Percentiles rank a stretch among this genome's conserved stretches.
Evolutionary conservation across 1,140 invertebrate species (phyloP).

Genomic region (Sipha flava): DNA sequence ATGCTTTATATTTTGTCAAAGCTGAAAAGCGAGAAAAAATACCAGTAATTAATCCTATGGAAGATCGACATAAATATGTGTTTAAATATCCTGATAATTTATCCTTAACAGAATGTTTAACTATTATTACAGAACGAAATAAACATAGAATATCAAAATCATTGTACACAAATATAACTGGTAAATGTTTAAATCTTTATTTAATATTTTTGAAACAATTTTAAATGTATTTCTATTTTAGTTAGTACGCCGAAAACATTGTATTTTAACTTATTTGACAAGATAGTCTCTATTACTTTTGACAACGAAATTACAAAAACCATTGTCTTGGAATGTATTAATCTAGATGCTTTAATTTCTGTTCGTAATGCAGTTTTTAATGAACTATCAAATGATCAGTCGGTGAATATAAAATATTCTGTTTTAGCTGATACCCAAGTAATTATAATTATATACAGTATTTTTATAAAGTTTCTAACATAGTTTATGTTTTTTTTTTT

Average conservation of each 20-base stretch:
- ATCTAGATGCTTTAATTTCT: background rate
- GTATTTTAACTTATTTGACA: background rate
- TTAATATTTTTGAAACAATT: background rate
- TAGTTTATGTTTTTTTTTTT: background rate
- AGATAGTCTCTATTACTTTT: background rate
- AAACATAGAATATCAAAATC: constrained; percentile 21
- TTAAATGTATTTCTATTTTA: background rate
- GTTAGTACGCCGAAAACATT: background rate
- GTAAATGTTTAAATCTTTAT: background rate
- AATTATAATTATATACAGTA: background rate
- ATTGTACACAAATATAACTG: background rate
- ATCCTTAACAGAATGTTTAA: background rate
- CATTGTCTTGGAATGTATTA: background rate
- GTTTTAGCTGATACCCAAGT: background rate
- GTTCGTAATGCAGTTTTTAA: constrained; percentile 13
- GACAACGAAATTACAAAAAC: background rate
- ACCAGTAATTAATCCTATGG: background rate
- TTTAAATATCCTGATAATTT: constrained; percentile 9
- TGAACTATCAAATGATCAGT: background rate
- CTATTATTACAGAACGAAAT: background rate
- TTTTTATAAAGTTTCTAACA: background rate
- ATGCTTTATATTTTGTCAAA: constrained; percentile 18
- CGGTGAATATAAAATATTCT: background rate
- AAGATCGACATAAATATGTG: background rate
- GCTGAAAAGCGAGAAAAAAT: background rate